Base-by-base conservation (phyloP, 2,888 invertebrate genomes). In the Neoaliturus tenellus region DNA sequence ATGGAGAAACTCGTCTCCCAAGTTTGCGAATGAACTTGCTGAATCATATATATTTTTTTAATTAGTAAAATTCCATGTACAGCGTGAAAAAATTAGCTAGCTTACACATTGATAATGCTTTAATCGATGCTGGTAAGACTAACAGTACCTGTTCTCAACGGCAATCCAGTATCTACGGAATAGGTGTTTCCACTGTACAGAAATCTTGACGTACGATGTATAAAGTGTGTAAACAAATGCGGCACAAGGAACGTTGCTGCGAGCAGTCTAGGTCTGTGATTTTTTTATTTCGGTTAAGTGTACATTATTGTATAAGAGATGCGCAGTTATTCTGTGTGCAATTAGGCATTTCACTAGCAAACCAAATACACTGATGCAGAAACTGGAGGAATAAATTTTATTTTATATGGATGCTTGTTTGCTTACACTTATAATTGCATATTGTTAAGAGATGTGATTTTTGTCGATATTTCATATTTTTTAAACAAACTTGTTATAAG, bases 1-100 rank as follows among this genome's bases (percentile, higher is more conserved):
- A 95, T 95, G 94, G 95, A 95, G 91, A 95, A 95, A 91, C 94
- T 95, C 92, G 95, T 95, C 87, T 93, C 94, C 88, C 94, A 95
- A 90, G 94, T 93, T 90, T 92, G 93, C 90, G 92, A 93, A 91
- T 93, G 92, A 92, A 90, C 81, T 84, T 71, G 31, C 14, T 62
- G 25, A 62, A 62, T 62, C 62, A 31, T 62, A 48, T 82, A 82
- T 82, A 71, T 82, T 48, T 71, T 71, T 51, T 14, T 71, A 73
- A 33, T 23, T 73, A 82, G 78, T 73, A 82, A 73, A 82, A 82
- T 82, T 82, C 82, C 82, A 73, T 82, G 82, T 82, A 73, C 73
- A 73, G 73, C 71, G 44, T 81, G 67, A 82, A 82, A 73, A 51
- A 41, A 48, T 55, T 51, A 55, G 78, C 55, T 48, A 78, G 78